Percentiles rank a stretch among this genome's conserved stretches.
These are phyloP conservation scores for Gallinago solitaria DNA, from an alignment of 2,797 vertebrate species.

Conservation along the genomic window DNA sequence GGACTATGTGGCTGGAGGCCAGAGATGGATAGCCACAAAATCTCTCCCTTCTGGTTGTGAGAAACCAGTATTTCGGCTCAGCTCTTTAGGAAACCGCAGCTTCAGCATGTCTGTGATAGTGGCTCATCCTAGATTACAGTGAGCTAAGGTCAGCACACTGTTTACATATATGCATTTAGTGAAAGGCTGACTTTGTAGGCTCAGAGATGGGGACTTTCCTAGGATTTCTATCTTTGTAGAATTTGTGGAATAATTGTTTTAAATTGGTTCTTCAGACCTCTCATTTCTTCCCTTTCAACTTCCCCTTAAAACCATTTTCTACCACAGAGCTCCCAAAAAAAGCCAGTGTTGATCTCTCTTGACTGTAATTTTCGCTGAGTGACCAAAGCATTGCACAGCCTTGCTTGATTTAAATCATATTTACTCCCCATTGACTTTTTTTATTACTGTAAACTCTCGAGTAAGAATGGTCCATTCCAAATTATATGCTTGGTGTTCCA, in stretches of 20 bases:
- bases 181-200: neutral
- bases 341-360: neutral
- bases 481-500: neutral
- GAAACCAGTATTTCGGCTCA: neutral
- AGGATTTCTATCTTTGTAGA: neutral
- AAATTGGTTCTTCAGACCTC: neutral
- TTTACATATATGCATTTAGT: neutral
- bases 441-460: neutral
- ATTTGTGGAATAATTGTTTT: neutral
- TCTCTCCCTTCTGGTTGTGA: neutral
- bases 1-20: neutral
- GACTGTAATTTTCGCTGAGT: neutral
- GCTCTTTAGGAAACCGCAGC: constrained; percentile 45
- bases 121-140: neutral
- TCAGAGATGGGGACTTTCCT: neutral
- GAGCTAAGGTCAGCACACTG: neutral
- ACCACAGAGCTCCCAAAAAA: neutral
- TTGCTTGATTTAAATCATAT: neutral
- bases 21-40: neutral
- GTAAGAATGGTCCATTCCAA: neutral
- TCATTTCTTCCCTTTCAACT: neutral
- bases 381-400: neutral
- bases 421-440: neutral
- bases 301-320: neutral
- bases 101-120: neutral